Base-by-base conservation (phyloP, 1,140 invertebrate genomes). In the Mylabris phalerata region DNA sequence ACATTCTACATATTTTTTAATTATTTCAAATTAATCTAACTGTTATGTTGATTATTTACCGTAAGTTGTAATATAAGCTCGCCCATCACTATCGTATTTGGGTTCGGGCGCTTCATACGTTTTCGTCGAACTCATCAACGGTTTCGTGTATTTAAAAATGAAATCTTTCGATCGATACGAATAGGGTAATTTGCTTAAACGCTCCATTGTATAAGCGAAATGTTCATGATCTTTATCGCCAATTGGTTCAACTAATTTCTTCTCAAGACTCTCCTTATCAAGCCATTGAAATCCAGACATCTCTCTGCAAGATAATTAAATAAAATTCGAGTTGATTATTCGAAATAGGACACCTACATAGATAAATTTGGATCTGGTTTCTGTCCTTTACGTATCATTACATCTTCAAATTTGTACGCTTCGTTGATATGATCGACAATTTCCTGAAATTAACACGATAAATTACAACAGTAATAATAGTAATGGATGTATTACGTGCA, bases 171-270 rank as follows among this genome's bases (percentile, higher is more conserved):
- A 75, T 68, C 75, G 78, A 45, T 81, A 81, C 0, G 86, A 81
- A 70, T 88, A 86, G 9, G 92, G 89, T 68, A 91, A 83, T 9
- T 80, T 71, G 3, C 76, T 66, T 40, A 98, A 72, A 66, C 87
- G 79, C 41, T 90, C 82, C 75, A 95, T 81, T 1, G 86, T 78
- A 52, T 78, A 72, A 41, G 87, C 74, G 67, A 95, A 91, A 71
- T 86, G 84, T 2, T 82, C 75, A 75, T 92, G 93, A 63, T 90
- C 80, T 49, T 79, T 71, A 61, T 88, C 85, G n/a, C 64, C 76
- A 45, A 95, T 64, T 19, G 68, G 74, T 77, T 97, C 93, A 10
- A 90, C 71, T n/a, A 93, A 67, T 39, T 75, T 60, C 11, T 76
- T 72, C 72, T 89, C 84, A 2, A 95, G 69, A 59, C 84, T 75